Evolutionary conservation across 2,888 invertebrate species (phyloP), one percentile per base, ranked within the genome.

Genomic region (Plagodis pulveraria): DNA sequence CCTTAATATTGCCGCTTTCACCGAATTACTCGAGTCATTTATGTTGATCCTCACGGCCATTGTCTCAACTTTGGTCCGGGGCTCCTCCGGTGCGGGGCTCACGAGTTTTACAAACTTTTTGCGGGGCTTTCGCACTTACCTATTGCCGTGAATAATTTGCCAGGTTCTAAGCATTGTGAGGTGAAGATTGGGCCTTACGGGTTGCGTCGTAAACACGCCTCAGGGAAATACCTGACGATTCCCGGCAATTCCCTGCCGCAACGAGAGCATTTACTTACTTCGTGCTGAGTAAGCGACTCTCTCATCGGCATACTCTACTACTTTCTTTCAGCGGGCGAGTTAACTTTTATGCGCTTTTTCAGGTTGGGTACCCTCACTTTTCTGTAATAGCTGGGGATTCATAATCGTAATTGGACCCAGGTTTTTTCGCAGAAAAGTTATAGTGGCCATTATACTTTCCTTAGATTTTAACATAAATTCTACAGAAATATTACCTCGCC

Each of bases 181-280:
- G 76, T 72, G 77, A 74, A 78, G 76, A 81, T 80, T 80, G 80
- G 74, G 74, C 75, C 67, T 70, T 69, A 73, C 67, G 72, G 72
- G 77, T 70, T 74, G 71, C 71, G 74, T 80, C 80, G 81, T 87
- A 86, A 87, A 86, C 80, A 80, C 78, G 80, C 87, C 87, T 83
- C 66, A 65, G 87, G 87, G 87, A 88, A 87, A 87, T 87, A 80
- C 77, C 71, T 71, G 73, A 64, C 70, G 66, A 67, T 69, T 63
- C 63, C 69, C 64, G 69, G 67, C 57, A 62, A 64, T 64, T 66
- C 66, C 48, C 56, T 36, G 61, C 65, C 65, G 58, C 63, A 58
- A 54, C 56, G 70, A 75, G 76, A 69, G 72, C 74, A 71, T 75
- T 74, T 65, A 69, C 59, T 63, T 61, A 58, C 62, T 60, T 53